phyloP scores from a whole-genome alignment of 2,888 invertebrate genomes.

The Falcaria lacertinaria region DNA sequence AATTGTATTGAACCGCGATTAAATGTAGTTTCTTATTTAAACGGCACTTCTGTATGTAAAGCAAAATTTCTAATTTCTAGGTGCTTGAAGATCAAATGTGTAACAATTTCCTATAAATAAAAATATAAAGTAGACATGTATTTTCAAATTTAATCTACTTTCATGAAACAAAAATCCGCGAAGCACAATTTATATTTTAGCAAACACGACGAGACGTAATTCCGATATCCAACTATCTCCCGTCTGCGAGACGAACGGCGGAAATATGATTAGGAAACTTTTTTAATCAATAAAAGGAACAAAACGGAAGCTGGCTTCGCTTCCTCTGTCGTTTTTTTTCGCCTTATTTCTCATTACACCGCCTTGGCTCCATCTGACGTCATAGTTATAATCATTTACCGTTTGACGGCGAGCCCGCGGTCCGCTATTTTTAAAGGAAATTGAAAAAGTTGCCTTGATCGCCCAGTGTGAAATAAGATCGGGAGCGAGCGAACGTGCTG shows the following conservation, averaged over 20 bases:
- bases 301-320: conserved; percentile 30
- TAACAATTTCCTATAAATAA: no score
- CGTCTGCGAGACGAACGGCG: conserved; percentile 20
- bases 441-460: conserved; percentile 66
- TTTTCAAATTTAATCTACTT: neutral
- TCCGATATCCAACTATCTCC: conserved; percentile 34
- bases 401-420: conserved; percentile 67
- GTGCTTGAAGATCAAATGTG: no score
- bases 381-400: conserved; percentile 74
- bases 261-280: conserved; percentile 69
- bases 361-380: conserved; percentile 53
- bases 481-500: conserved; percentile 20
- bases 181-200: neutral
- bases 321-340: conserved; percentile 34
- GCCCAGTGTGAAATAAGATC: conserved; percentile 45
- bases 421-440: conserved; percentile 57
- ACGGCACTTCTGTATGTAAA: no score
- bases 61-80: no score
- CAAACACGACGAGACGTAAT: conserved; percentile 3
- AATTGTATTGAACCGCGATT: no score
- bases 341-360: conserved; percentile 62
- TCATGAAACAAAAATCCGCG: neutral
- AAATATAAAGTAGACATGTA: no score
- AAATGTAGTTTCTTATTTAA: no score
- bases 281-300: conserved; percentile 68